These are phyloP conservation scores for Shinisaurus crocodilurus DNA, from an alignment of 2,113 vertebrate genomes.

Conservation along the genomic window DNA sequence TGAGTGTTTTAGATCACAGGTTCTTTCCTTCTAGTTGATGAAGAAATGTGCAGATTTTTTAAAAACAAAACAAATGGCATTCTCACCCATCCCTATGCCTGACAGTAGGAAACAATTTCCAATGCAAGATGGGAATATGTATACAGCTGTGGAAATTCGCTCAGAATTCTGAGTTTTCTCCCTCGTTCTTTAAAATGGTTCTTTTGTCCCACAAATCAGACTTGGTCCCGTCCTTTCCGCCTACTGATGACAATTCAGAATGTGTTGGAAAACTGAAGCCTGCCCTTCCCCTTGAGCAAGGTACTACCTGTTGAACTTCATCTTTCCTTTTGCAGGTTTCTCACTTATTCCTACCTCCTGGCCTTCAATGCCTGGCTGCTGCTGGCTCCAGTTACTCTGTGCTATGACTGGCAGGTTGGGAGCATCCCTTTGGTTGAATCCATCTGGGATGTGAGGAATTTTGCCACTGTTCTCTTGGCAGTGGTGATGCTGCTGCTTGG, in stretches of 20 bases:
- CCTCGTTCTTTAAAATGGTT: background rate
- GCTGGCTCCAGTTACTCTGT: conserved; percentile 89
- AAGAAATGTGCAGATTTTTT: too few species aligned
- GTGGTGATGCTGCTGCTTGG: conserved; percentile 80
- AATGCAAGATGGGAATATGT: background rate
- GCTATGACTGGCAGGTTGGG: conserved; percentile 98
- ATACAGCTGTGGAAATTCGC: background rate
- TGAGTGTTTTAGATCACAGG: too few species aligned
- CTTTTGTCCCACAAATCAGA: background rate
- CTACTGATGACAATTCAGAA: background rate
- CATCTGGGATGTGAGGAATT: conserved; percentile 85
- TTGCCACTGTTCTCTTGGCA: conserved; percentile 83
- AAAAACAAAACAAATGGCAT: background rate
- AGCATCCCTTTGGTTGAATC: conserved; percentile 95
- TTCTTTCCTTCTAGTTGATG: too few species aligned
- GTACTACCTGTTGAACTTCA: background rate
- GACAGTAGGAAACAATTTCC: background rate
- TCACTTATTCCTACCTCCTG: conserved; percentile 95
- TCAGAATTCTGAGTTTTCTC: background rate
- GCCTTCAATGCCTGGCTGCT: conserved; percentile 94
- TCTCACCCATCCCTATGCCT: background rate
- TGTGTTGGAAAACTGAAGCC: background rate
- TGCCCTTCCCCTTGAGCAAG: background rate
- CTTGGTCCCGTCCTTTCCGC: background rate
- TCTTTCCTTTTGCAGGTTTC: conserved; percentile 79